phyloP scores from a whole-genome alignment of 1,140 invertebrate genomes.

The Ostrea edulis region DNA sequence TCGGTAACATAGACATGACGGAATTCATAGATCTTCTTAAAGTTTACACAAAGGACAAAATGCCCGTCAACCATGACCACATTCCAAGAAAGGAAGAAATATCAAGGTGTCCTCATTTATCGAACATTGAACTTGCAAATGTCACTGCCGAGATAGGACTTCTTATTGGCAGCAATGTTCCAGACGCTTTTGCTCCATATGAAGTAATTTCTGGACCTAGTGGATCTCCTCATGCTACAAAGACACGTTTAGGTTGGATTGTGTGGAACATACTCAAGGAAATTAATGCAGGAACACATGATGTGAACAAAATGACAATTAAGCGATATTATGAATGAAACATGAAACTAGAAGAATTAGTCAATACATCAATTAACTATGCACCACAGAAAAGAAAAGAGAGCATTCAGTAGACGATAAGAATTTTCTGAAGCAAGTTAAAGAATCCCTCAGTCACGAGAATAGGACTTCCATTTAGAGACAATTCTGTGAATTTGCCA shows the following conservation, averaged over 20 bases:
- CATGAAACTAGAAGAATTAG: constrained; percentile 45
- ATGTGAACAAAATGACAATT: constrained; percentile 45
- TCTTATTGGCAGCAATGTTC: constrained; percentile 54
- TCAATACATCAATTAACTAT: constrained; percentile 49
- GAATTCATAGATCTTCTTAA: constrained; percentile 53
- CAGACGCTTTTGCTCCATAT: constrained; percentile 52
- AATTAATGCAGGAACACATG: not conserved
- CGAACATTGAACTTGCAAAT: constrained; percentile 39
- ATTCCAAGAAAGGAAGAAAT: constrained; percentile 55
- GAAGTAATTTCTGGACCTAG: constrained; percentile 41
- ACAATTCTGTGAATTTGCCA: constrained; percentile 31
- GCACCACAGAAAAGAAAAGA: constrained; percentile 43
- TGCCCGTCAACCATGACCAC: constrained; percentile 43
- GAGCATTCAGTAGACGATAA: constrained; percentile 46
- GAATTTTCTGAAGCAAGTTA: constrained; percentile 42
- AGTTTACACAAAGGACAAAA: constrained; percentile 47
- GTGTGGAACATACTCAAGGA: constrained; percentile 48
- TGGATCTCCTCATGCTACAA: constrained; percentile 56
- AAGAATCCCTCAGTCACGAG: constrained; percentile 33
- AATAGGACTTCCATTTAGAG: constrained; percentile 44
- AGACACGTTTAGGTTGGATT: constrained; percentile 51
- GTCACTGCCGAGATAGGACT: constrained; percentile 41
- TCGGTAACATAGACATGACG: constrained; percentile 42
- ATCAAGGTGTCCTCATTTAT: constrained; percentile 48
- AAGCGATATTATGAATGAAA: constrained; percentile 29